Conservation (phyloP, 2,888 invertebrate species). For the Patella ulyssiponensis region DNA sequence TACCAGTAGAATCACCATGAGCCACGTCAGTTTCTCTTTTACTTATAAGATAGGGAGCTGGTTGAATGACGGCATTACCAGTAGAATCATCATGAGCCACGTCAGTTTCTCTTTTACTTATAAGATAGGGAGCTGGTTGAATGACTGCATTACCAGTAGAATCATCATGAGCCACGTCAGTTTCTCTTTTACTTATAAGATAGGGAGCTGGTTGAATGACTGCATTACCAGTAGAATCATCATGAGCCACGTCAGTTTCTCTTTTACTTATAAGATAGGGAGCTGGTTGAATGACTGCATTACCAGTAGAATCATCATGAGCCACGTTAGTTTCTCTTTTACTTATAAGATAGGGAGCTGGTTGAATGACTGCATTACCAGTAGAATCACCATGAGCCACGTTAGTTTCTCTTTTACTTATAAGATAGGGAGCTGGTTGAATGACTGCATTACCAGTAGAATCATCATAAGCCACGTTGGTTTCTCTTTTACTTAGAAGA, state of each 20-base stretch:
- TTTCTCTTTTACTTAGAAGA: constrained; percentile 1
- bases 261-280: neutral
- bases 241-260: constrained; percentile 20
- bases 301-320: constrained; percentile 18
- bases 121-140: too few species aligned
- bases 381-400: constrained; percentile 20
- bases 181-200: neutral
- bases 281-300: neutral
- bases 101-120: constrained; percentile 13
- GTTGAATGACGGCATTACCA: neutral
- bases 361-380: neutral
- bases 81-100: constrained; percentile 21
- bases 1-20: constrained; percentile 17
- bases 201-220: too few species aligned
- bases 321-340: constrained; percentile 21
- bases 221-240: constrained; percentile 16
- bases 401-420: constrained; percentile 13
- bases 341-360: too few species aligned
- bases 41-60: too few species aligned
- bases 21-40: constrained; percentile 21
- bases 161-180: constrained; percentile 23
- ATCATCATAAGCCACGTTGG: constrained; percentile 21
- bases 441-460: neutral
- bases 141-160: neutral
- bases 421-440: too few species aligned